phyloP scores from a whole-genome alignment of 2,113 vertebrate species.

The chimpanzee (Pan troglodytes) region NHGRI_mPanTro3-v2.1_pri NC_072403.2:12894001-12894500 shows the following conservation, averaged over 20 bases:
- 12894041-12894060: background rate
- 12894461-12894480: background rate
- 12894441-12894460: background rate
- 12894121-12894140: background rate
- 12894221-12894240: background rate
- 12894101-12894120: background rate
- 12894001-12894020: background rate
- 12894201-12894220: background rate
- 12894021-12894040: background rate
- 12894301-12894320: background rate
- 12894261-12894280: background rate
- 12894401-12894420: fast-evolving
- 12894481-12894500: background rate
- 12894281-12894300: background rate
- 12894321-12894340: background rate
- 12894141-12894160: background rate
- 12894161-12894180: background rate
- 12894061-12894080: background rate
- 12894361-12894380: background rate
- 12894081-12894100: background rate
- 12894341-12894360: background rate
- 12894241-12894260: background rate
- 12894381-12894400: background rate
- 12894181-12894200: background rate
- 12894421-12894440: background rate